These are phyloP conservation scores for Phrynocephalus vlangalii DNA, from an alignment of 2,797 vertebrate genomes.

Conservation along the genomic window DNA sequence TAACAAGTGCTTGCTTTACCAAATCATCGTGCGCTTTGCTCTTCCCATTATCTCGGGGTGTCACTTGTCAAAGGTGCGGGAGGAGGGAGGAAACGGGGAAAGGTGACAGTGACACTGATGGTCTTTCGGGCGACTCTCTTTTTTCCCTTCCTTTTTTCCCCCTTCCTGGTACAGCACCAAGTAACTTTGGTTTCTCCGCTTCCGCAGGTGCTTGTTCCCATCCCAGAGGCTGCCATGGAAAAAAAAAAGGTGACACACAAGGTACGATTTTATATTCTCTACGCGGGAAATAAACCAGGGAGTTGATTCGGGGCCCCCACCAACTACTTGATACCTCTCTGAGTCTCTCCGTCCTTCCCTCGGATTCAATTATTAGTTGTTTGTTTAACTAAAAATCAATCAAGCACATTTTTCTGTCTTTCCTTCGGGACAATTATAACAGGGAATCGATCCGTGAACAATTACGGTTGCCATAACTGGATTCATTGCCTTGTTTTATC, in stretches of 20 bases:
- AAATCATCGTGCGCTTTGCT: neutral
- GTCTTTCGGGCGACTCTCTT: neutral
- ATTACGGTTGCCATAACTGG: conserved; percentile 45
- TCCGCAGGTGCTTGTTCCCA: conserved; percentile 21
- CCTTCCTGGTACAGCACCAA: neutral
- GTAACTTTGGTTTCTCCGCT: conserved; percentile 22
- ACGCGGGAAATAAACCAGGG: neutral
- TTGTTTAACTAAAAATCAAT: conserved; percentile 35
- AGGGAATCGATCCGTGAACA: conserved; percentile 46
- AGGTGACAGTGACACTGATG: conserved; percentile 30
- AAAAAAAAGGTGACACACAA: conserved; percentile 2
- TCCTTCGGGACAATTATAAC: conserved; percentile 32
- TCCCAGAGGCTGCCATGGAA: neutral
- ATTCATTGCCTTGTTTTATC: conserved; percentile 55
- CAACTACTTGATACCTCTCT: neutral
- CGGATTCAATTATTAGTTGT: conserved; percentile 14
- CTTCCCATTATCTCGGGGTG: neutral
- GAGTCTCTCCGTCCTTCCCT: neutral
- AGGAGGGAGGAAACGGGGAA: neutral
- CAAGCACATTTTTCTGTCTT: conserved; percentile 32
- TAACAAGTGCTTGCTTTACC: neutral
- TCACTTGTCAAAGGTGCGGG: conserved; percentile 39
- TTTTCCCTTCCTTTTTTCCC: neutral
- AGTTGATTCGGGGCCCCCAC: neutral
- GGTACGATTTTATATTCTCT: conserved; percentile 40